Evolutionary conservation across 2,113 vertebrate genomes (phyloP).

Genomic region (Sceloporus tristichus): DNA sequence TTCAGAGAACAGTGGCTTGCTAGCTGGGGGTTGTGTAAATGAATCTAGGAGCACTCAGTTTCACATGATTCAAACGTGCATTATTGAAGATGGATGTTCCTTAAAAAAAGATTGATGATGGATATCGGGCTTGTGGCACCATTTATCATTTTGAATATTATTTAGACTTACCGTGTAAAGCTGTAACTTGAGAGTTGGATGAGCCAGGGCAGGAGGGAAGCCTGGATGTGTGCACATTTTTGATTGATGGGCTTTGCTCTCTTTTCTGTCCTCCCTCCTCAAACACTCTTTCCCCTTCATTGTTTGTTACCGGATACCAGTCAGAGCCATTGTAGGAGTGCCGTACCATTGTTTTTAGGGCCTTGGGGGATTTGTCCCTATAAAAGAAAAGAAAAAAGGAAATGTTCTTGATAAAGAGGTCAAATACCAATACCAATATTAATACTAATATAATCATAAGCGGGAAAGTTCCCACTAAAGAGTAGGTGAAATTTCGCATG

Average conservation of each 20-base stretch:
- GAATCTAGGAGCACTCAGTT: slow-evolving; percentile 88
- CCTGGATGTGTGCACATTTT: slow-evolving; percentile 83
- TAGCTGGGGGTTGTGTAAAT: slow-evolving; percentile 87
- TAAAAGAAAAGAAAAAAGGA: slow-evolving; percentile 1
- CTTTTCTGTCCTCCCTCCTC: slow-evolving; percentile 20
- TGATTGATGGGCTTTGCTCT: slow-evolving; percentile 92
- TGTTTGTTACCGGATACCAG: slow-evolving; percentile 91
- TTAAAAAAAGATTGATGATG: slow-evolving; percentile 99
- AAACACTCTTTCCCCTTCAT: slow-evolving; percentile 59
- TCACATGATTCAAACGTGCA: slow-evolving; percentile 92
- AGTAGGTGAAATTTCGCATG: not conserved
- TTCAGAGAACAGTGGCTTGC: slow-evolving; percentile 85
- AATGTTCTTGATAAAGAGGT: slow-evolving; percentile 32
- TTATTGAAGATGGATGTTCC: slow-evolving; percentile 98
- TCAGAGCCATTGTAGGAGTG: slow-evolving; percentile 78
- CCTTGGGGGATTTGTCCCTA: slow-evolving; percentile 42
- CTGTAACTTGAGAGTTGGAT: slow-evolving; percentile 98
- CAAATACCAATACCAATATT: no score
- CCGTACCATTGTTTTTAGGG: slow-evolving; percentile 71
- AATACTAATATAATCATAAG: not conserved
- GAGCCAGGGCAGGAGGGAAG: slow-evolving; percentile 88
- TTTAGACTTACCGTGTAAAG: slow-evolving; percentile 99
- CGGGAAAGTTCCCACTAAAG: not conserved
- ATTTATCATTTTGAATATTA: slow-evolving; percentile 99
- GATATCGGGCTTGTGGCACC: slow-evolving; percentile 93